These are phyloP conservation scores for Channa argus DNA, from an alignment of 2,113 vertebrate species.

Conservation along the genomic window DNA sequence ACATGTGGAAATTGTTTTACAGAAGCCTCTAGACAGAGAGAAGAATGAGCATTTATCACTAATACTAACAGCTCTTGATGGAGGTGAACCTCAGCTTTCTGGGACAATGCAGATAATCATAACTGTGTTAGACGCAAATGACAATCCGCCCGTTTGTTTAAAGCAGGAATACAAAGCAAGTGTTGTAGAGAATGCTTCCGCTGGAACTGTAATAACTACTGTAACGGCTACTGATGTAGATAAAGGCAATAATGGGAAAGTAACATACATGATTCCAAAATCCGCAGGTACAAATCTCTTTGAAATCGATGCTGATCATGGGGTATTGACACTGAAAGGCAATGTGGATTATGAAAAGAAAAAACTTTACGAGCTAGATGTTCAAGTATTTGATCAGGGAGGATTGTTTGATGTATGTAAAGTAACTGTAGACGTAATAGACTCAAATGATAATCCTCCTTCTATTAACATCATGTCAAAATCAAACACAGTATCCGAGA, in stretches of 20 bases:
- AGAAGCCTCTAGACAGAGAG: constrained; percentile 67
- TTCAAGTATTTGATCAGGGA: constrained; percentile 77
- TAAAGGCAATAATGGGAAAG: constrained; percentile 55
- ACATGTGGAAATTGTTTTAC: constrained; percentile 63
- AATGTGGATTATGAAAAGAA: constrained; percentile 76
- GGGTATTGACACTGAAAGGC: constrained; percentile 53
- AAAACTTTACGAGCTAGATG: constrained; percentile 65
- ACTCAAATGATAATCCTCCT: constrained; percentile 63
- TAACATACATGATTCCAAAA: constrained; percentile 72
- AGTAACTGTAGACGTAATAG: constrained; percentile 48
- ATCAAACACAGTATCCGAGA: constrained; percentile 35
- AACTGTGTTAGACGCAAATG: constrained; percentile 44
- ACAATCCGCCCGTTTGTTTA: constrained; percentile 77
- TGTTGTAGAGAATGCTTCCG: constrained; percentile 66
- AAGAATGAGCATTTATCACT: constrained; percentile 44
- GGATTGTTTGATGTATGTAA: constrained; percentile 74
- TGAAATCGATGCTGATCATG: constrained; percentile 56
- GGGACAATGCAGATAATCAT: constrained; percentile 47
- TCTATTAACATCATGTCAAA: constrained; percentile 59
- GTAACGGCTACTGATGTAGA: constrained; percentile 78
- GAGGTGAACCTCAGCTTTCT: constrained; percentile 43
- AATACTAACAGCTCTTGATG: constrained; percentile 61
- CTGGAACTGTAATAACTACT: constrained; percentile 54
- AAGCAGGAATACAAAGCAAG: constrained; percentile 64
- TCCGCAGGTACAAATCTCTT: constrained; percentile 43